Evolutionary conservation across 1,140 invertebrate genomes (phyloP).

Genomic region (Brachystomella parvula): DNA sequence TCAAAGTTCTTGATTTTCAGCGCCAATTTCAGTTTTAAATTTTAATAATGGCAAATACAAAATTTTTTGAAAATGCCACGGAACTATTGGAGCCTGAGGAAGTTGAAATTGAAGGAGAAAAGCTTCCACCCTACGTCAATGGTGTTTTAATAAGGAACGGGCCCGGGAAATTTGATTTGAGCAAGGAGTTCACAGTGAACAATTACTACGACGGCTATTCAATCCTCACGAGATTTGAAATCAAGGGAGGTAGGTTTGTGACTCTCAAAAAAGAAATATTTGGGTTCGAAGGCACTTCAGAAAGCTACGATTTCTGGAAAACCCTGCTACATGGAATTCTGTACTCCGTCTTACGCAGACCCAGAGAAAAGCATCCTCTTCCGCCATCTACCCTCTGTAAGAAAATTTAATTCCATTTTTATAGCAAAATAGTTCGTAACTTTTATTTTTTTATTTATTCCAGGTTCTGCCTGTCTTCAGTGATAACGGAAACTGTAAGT

Average conservation of each 20-base stretch:
- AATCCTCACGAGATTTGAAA: not conserved
- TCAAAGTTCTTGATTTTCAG: too few species aligned
- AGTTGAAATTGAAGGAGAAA: not conserved
- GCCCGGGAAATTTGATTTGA: not conserved
- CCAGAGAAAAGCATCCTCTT: conserved; percentile 43
- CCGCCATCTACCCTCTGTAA: not conserved
- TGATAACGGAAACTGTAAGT: conserved; percentile 5
- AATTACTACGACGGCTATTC: not conserved
- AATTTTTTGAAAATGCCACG: not conserved
- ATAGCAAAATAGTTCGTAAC: conserved; percentile 39
- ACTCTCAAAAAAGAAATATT: conserved; percentile 36
- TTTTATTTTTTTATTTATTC: conserved; percentile 2
- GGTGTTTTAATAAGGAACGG: not conserved
- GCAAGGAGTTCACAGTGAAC: not conserved
- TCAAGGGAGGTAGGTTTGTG: conserved; percentile 20
- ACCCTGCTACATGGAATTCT: conserved; percentile 38
- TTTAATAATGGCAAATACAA: not conserved
- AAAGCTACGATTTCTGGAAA: conserved; percentile 43
- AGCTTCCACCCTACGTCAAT: not conserved
- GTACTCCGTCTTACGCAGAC: conserved; percentile 43
- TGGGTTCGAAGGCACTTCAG: conserved; percentile 42
- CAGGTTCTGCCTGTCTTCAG: not conserved
- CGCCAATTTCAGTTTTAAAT: not conserved
- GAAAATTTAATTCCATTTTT: not conserved
- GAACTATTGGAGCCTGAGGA: not conserved